A percentile compares a stretch with the other conserved stretches of the same genome.
Evolutionary conservation across 2,888 invertebrate genomes (phyloP).

Genomic region (Dermolepida albohirtum): DNA sequence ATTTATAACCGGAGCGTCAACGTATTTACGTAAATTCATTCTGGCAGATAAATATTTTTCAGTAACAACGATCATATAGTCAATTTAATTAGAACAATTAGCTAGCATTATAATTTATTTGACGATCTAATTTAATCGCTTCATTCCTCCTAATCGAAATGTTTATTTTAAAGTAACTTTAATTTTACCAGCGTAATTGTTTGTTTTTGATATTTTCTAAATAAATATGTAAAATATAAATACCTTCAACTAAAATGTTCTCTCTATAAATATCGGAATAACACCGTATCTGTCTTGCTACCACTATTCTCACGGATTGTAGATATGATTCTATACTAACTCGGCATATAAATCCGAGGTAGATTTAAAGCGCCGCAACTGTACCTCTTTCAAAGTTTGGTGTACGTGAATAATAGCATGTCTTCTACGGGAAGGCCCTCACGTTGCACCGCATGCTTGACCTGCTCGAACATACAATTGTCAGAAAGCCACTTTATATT

Average conservation of each 20-base stretch:
- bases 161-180: too few species aligned
- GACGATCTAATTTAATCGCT: too few species aligned
- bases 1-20: too few species aligned
- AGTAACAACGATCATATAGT: too few species aligned
- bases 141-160: too few species aligned
- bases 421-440: conserved; percentile 27
- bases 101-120: too few species aligned
- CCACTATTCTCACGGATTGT: conserved; percentile 12
- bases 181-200: too few species aligned
- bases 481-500: background rate
- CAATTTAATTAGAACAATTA: too few species aligned
- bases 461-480: conserved; percentile 8
- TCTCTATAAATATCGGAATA: background rate
- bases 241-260: background rate
- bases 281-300: background rate
- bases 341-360: background rate
- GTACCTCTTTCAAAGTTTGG: conserved; percentile 27
- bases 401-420: conserved; percentile 41
- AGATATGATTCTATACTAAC: conserved; percentile 5
- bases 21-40: too few species aligned
- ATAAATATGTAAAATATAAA: background rate
- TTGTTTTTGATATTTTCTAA: background rate
- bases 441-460: conserved; percentile 16
- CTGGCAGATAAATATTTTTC: too few species aligned
- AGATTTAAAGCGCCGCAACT: conserved; percentile 20